A percentile compares a stretch with the other conserved stretches of the same genome.
These are phyloP conservation scores for Tortricodes alternella DNA, from an alignment of 2,888 invertebrate species.

Conservation along the genomic window DNA sequence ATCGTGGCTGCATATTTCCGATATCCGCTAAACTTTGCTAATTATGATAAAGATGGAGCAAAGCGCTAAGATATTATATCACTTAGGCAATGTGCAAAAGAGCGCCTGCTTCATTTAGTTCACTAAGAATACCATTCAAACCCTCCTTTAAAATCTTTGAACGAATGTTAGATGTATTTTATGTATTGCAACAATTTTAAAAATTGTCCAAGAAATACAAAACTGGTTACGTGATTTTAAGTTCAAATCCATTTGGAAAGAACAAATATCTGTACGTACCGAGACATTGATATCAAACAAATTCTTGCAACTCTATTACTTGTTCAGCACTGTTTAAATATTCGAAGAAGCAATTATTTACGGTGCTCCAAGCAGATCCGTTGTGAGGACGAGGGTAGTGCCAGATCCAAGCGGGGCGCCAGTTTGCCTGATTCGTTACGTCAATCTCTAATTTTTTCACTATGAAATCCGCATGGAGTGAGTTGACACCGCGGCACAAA, in stretches of 20 bases:
- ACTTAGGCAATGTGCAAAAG: no score
- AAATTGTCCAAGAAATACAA: background rate
- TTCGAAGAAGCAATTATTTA: slow-evolving; percentile 79
- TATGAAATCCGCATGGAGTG: slow-evolving; percentile 77
- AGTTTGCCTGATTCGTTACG: slow-evolving; percentile 75
- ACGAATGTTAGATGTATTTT: no score
- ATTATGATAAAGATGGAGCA: no score
- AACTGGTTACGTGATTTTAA: slow-evolving; percentile 23
- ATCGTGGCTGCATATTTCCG: no score
- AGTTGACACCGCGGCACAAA: slow-evolving; percentile 76
- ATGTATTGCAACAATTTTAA: background rate
- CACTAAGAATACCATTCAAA: no score
- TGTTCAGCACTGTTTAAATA: slow-evolving; percentile 59
- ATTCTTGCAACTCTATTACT: slow-evolving; percentile 67
- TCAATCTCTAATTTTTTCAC: slow-evolving; percentile 75
- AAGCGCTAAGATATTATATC: no score
- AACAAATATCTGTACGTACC: slow-evolving; percentile 31
- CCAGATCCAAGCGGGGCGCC: slow-evolving; percentile 69
- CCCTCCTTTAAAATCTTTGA: no score
- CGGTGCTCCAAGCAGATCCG: slow-evolving; percentile 67
- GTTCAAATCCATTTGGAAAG: slow-evolving; percentile 26
- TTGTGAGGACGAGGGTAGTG: slow-evolving; percentile 48
- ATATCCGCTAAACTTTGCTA: no score
- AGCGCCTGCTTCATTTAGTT: no score
- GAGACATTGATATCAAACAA: slow-evolving; percentile 34